Evolutionary conservation across 2,888 invertebrate species (phyloP).

Genomic region (Parascotia fuliginaria): DNA sequence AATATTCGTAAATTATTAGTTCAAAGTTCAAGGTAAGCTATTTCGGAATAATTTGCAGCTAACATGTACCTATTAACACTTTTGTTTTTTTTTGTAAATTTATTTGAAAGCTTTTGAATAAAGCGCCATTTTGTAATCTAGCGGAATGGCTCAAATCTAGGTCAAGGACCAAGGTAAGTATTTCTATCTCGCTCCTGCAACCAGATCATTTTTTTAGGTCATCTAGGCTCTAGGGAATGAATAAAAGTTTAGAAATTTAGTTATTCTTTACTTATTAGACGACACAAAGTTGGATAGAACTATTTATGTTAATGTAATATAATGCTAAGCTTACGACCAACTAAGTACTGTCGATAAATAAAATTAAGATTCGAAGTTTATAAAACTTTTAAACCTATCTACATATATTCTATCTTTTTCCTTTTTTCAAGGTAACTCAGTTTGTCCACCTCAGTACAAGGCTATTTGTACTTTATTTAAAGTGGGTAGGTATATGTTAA

Average conservation of each 20-base stretch:
- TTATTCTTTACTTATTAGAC: not conserved
- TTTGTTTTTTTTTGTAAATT: not conserved
- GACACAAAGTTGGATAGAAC: not conserved
- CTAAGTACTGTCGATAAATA: no score
- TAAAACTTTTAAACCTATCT: not conserved
- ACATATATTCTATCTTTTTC: no score
- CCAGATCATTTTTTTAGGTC: constrained; percentile 53
- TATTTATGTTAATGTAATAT: not conserved
- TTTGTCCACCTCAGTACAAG: no score
- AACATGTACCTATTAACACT: not conserved
- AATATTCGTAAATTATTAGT: no score
- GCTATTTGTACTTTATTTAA: no score
- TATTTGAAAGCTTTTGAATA: constrained; percentile 37
- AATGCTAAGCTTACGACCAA: no score
- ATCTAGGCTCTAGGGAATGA: constrained; percentile 40
- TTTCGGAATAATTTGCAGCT: not conserved
- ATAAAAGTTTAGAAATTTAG: constrained; percentile 30
- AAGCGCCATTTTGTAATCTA: constrained; percentile 42
- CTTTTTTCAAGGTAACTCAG: no score
- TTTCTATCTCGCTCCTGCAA: constrained; percentile 55
- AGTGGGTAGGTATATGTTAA: no score
- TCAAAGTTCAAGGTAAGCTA: constrained; percentile 1
- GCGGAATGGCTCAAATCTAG: constrained; percentile 49
- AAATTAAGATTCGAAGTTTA: no score
- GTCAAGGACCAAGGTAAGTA: constrained; percentile 58